A percentile compares a stretch with the other conserved stretches of the same genome.
These are phyloP conservation scores for Trichoplusia ni DNA, from an alignment of 1,140 invertebrate genomes.

Conservation along the genomic window DNA sequence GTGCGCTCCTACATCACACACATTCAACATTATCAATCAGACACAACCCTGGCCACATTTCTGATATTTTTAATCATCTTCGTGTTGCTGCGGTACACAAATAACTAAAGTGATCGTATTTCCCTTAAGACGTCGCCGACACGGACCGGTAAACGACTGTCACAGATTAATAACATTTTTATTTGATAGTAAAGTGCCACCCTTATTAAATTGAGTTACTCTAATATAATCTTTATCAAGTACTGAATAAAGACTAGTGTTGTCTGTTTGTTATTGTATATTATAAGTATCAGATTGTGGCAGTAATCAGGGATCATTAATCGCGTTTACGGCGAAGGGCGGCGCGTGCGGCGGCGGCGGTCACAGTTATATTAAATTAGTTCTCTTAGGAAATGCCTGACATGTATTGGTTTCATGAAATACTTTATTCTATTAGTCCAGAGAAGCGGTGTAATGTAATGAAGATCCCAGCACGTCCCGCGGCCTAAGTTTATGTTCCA, in stretches of 20 bases:
- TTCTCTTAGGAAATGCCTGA: background rate
- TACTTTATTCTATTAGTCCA: too few species aligned
- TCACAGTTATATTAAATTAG: background rate
- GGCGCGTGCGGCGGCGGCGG: background rate
- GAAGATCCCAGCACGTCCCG: too few species aligned
- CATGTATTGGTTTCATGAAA: background rate
- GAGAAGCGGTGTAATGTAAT: too few species aligned
- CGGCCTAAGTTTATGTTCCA: too few species aligned
- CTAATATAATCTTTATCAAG: background rate
- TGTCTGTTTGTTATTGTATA: background rate
- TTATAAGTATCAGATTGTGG: constrained; percentile 10
- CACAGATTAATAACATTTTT: constrained; percentile 21
- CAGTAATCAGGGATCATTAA: constrained; percentile 19
- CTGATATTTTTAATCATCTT: too few species aligned
- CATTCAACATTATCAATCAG: too few species aligned
- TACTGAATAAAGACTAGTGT: background rate
- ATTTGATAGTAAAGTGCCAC: constrained; percentile 1
- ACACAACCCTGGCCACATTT: too few species aligned
- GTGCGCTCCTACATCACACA: too few species aligned
- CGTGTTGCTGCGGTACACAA: background rate
- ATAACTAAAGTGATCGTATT: background rate
- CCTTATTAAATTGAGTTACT: background rate
- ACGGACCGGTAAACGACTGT: background rate
- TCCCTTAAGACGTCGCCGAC: background rate
- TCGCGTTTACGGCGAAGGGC: background rate